phyloP scores from a whole-genome alignment of 2,888 invertebrate genomes.

The Axea sp. region DNA sequence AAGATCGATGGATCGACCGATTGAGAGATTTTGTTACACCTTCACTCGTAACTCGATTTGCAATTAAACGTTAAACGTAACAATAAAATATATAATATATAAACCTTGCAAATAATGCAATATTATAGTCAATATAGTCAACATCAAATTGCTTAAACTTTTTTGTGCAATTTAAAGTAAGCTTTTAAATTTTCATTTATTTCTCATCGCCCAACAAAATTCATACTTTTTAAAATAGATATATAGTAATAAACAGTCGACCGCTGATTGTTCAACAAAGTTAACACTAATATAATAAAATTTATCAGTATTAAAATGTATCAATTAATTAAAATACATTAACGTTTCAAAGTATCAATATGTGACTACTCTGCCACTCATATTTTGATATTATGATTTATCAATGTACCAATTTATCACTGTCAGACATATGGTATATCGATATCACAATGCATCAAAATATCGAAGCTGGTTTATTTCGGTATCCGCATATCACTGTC shows the following conservation, averaged over 20 bases:
- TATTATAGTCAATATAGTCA: conserved; percentile 21
- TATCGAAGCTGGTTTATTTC: no score
- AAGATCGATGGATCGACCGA: neutral
- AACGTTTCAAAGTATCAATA: no score
- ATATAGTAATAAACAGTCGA: conserved; percentile 14
- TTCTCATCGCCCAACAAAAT: conserved; percentile 39
- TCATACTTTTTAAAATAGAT: conserved; percentile 46
- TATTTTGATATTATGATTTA: no score
- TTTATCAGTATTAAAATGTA: no score
- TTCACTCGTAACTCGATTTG: conserved; percentile 6
- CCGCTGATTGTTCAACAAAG: neutral
- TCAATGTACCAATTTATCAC: no score
- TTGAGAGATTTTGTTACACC: neutral
- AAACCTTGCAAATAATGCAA: conserved; percentile 24
- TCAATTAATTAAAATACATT: no score
- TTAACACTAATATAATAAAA: no score
- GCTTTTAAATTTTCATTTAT: conserved; percentile 11
- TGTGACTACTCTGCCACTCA: no score
- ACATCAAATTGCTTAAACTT: conserved; percentile 21
- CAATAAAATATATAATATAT: conserved; percentile 27
- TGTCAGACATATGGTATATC: no score
- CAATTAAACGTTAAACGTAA: conserved; percentile 31
- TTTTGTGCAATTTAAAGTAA: conserved; percentile 46
- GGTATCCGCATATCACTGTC: no score
- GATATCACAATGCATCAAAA: no score